These are phyloP conservation scores for Lasioglossum malachurum DNA, from an alignment of 2,888 invertebrate species.

Conservation along the genomic window DNA sequence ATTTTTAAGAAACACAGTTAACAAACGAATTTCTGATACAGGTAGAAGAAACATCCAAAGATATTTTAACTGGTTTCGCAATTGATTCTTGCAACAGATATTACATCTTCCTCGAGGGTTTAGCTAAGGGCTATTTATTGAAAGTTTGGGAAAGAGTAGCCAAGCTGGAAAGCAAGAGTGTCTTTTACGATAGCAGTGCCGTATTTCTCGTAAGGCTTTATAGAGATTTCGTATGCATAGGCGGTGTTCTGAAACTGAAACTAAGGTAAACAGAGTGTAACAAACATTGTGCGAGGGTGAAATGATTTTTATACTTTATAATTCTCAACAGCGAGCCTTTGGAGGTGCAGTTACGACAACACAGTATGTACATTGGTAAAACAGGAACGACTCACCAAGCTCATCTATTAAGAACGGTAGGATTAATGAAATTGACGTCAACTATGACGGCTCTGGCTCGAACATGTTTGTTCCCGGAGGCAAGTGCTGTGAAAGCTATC, in stretches of 20 bases:
- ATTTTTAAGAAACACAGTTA: not conserved
- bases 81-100: constrained; percentile 34
- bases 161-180: constrained; percentile 1
- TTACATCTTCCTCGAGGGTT: constrained; percentile 57
- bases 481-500: constrained; percentile 22
- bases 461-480: constrained; percentile 37
- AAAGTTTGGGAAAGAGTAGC: constrained; percentile 40
- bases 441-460: constrained; percentile 53
- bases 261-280: constrained; percentile 34
- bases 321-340: constrained; percentile 31
- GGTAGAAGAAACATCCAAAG: not conserved
- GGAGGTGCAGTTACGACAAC: constrained; percentile 33
- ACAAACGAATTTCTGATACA: constrained; percentile 1
- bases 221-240: constrained; percentile 29
- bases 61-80: constrained; percentile 50
- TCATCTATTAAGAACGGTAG: constrained; percentile 38
- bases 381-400: constrained; percentile 15
- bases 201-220: constrained; percentile 51
- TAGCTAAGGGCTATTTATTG: constrained; percentile 45
- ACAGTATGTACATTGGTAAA: constrained; percentile 42
- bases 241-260: constrained; percentile 36
- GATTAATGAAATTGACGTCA: constrained; percentile 39
- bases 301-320: not conserved
- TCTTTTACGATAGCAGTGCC: constrained; percentile 48
- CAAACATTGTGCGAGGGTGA: not conserved